Evolutionary conservation across 2,797 vertebrate species (phyloP).

Genomic region (Liparis tanakae): DNA sequence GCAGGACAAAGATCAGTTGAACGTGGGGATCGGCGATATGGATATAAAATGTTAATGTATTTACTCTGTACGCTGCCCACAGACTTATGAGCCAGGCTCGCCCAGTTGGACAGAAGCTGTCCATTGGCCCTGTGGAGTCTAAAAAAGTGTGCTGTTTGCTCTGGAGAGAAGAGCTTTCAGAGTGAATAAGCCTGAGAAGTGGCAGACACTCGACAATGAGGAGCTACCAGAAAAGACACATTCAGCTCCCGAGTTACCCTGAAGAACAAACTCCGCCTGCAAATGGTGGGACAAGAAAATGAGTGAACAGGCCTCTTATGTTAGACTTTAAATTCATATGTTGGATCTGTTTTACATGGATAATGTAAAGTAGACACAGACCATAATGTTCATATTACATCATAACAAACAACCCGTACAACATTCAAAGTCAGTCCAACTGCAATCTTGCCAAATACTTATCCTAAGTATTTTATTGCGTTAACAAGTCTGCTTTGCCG

Average conservation of each 20-base stretch:
- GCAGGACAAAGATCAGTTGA: conserved; percentile 75
- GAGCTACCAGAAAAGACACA: conserved; percentile 75
- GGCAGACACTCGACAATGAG: conserved; percentile 79
- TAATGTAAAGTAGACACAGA: conserved; percentile 32
- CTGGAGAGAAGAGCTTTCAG: conserved; percentile 79
- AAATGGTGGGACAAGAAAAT: conserved; percentile 44
- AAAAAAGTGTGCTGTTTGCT: conserved; percentile 71
- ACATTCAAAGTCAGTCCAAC: conserved; percentile 7
- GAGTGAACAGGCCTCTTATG: conserved; percentile 49
- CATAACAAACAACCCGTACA: conserved; percentile 5
- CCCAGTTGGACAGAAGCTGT: conserved; percentile 70
- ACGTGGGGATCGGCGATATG: conserved; percentile 62
- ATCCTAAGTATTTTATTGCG: conserved; percentile 29
- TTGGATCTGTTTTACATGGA: conserved; percentile 10
- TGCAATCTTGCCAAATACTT: conserved; percentile 8
- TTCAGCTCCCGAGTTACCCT: conserved; percentile 61
- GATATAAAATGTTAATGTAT: conserved; percentile 79
- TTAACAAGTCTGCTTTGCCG: conserved; percentile 10
- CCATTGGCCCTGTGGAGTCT: conserved; percentile 69
- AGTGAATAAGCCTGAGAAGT: conserved; percentile 79
- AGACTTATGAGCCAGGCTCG: conserved; percentile 68
- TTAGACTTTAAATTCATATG: conserved; percentile 27
- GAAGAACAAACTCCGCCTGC: conserved; percentile 49
- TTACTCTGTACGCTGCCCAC: conserved; percentile 72
- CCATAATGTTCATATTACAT: not conserved